Evolutionary conservation across 2,113 vertebrate species (phyloP).

Genomic region (Hyaena hyaena): DNA sequence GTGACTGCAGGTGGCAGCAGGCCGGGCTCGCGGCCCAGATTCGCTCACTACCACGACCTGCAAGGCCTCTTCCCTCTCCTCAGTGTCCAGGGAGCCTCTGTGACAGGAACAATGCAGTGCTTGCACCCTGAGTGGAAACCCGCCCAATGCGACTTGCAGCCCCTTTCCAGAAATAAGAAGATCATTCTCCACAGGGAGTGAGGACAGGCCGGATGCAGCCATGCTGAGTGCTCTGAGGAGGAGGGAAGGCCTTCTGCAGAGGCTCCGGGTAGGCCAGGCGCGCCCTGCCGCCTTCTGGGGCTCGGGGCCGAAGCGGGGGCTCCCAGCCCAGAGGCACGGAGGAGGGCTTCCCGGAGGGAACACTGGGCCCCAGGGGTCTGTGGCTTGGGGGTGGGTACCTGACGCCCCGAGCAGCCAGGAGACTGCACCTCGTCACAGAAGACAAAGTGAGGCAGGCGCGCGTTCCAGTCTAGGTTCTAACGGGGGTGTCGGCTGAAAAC

Average conservation of each 20-base stretch:
- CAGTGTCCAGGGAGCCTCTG: fast-evolving
- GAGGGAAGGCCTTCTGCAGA: constrained; percentile 88
- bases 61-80: too few species aligned
- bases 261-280: constrained; percentile 86
- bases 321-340: fast-evolving
- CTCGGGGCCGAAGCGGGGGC: neutral
- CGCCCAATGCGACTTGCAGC: fast-evolving
- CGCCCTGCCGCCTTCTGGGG: neutral
- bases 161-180: neutral
- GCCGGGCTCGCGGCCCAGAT: neutral
- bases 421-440: too few species aligned
- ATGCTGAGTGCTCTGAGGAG: constrained; percentile 86
- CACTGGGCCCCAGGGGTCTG: neutral
- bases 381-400: fast-evolving
- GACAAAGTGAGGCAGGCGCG: fast-evolving
- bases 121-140: fast-evolving
- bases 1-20: neutral
- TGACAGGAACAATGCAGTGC: fast-evolving
- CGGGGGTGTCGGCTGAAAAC: neutral
- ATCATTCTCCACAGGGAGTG: constrained; percentile 81
- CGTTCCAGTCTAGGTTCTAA: neutral
- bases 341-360: neutral
- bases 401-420: neutral
- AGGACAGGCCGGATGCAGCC: constrained; percentile 75
- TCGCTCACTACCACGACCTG: fast-evolving